Percentiles rank a stretch among this genome's conserved stretches.
These are phyloP conservation scores for Anguilla megastoma DNA, from an alignment of 2,797 vertebrate species.

Conservation along the genomic window DNA sequence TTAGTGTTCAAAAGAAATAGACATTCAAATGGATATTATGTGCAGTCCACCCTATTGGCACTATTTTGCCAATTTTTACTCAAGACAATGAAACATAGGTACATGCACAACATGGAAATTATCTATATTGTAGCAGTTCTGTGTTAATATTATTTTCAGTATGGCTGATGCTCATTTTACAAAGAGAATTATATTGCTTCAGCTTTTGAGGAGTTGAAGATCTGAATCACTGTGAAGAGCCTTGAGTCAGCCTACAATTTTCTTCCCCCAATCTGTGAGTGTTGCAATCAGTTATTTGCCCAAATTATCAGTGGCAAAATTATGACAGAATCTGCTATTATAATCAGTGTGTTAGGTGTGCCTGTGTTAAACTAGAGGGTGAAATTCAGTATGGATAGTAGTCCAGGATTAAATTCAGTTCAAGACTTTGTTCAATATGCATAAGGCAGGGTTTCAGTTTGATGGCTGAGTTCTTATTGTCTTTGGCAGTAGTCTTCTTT, in stretches of 20 bases:
- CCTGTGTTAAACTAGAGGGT: neutral
- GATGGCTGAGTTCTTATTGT: neutral
- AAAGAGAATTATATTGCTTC: neutral
- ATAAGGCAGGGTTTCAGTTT: neutral
- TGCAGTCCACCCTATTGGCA: neutral
- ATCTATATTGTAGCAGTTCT: neutral
- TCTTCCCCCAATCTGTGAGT: neutral
- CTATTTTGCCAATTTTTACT: neutral
- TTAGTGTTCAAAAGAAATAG: too few species aligned
- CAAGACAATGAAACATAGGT: neutral
- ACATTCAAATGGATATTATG: too few species aligned
- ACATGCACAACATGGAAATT: neutral
- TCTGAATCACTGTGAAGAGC: slow-evolving; percentile 12
- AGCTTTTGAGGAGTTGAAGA: slow-evolving; percentile 4
- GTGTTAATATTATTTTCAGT: neutral
- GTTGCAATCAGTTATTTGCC: neutral
- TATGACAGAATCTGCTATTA: neutral
- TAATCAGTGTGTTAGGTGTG: neutral
- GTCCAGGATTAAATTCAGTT: neutral
- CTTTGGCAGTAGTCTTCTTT: neutral
- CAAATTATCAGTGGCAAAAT: neutral
- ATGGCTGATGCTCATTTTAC: neutral
- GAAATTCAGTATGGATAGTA: neutral
- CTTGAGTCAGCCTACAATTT: slow-evolving; percentile 2
- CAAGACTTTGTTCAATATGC: neutral